phyloP scores from a whole-genome alignment of 1,140 invertebrate species.

The Campoletis sonorensis region DNA sequence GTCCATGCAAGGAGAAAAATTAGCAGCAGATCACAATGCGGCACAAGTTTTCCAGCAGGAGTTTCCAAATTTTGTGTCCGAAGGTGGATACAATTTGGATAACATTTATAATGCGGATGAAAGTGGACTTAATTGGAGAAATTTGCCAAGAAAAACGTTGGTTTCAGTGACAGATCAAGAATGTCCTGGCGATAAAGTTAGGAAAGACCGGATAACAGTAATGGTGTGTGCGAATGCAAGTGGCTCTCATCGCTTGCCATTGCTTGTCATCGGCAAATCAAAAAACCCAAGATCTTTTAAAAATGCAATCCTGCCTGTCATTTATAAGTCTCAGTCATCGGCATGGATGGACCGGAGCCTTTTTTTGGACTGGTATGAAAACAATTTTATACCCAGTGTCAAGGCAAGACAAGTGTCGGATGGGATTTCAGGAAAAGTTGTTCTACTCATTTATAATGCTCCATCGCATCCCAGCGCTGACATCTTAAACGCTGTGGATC shows the following conservation, averaged over 20 bases:
- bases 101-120: slow-evolving; percentile 12
- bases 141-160: background rate
- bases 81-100: slow-evolving; percentile 9
- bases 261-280: slow-evolving; percentile 51
- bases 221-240: slow-evolving; percentile 19
- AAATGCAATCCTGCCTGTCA: slow-evolving; percentile 61
- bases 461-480: background rate
- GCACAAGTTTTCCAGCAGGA: background rate
- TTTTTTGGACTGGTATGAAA: slow-evolving; percentile 66
- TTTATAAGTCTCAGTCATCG: slow-evolving; percentile 69
- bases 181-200: slow-evolving; percentile 19
- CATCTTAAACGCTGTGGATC: background rate
- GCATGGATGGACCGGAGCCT: slow-evolving; percentile 67
- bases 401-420: slow-evolving; percentile 26
- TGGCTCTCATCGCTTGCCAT: slow-evolving; percentile 18
- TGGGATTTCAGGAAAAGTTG: background rate
- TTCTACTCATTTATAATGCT: too few relatives aligned
- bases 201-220: background rate
- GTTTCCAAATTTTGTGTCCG: slow-evolving; percentile 15
- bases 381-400: slow-evolving; percentile 53
- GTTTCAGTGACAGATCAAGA: slow-evolving; percentile 4
- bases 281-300: slow-evolving; percentile 54
- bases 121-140: background rate
- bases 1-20: slow-evolving; percentile 26
- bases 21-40: background rate